These are phyloP conservation scores for Callorhinus ursinus DNA, from an alignment of 2,113 vertebrate genomes.

Conservation along the genomic window DNA sequence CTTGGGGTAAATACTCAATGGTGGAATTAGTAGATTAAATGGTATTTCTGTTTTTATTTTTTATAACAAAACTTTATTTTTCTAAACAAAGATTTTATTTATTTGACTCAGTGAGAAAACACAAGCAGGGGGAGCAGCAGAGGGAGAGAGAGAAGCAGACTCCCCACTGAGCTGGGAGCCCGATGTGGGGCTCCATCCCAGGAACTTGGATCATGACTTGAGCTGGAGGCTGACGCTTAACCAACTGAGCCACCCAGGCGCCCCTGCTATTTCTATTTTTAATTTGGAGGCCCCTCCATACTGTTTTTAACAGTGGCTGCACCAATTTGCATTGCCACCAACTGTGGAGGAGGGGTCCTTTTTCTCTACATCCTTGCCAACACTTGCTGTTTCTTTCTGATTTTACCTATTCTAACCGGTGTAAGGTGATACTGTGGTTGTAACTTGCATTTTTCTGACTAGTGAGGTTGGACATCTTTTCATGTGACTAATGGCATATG, in stretches of 20 bases:
- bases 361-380: not conserved
- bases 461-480: not conserved
- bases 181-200: not conserved
- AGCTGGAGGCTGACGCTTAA: not conserved
- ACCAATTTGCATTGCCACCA: not conserved
- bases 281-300: not conserved
- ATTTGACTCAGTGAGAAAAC: too few species aligned
- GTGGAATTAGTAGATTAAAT: not conserved
- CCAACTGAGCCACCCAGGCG: not conserved
- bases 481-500: not conserved
- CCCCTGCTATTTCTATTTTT: not conserved
- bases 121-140: too few species aligned
- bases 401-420: not conserved
- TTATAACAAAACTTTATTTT: too few species aligned
- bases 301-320: not conserved
- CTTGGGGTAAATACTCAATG: not conserved
- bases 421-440: not conserved
- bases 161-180: too few species aligned
- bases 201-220: not conserved
- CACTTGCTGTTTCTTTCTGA: not conserved
- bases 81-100: too few species aligned
- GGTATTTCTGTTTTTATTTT: not conserved
- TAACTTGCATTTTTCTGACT: not conserved
- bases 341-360: not conserved
- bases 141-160: too few species aligned